phyloP scores from a whole-genome alignment of 2,113 vertebrate genomes.

The Pangasianodon hypophthalmus region DNA sequence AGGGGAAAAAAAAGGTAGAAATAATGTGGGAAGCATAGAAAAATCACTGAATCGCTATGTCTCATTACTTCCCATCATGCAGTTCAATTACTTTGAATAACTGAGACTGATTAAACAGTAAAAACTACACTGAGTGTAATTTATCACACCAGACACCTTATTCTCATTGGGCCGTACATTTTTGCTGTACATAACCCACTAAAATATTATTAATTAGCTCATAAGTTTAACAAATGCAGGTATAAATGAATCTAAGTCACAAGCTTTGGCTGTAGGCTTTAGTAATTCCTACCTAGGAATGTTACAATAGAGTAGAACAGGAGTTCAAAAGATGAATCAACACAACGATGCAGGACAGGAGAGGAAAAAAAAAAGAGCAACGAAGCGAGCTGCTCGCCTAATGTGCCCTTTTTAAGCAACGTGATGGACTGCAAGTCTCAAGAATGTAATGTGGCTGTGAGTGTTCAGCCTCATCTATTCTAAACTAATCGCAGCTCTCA shows the following conservation, averaged over 20 bases:
- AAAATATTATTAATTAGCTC: slow-evolving; percentile 10
- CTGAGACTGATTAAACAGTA: slow-evolving; percentile 27
- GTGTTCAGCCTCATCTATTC: slow-evolving; percentile 22
- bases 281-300: neutral
- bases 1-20: neutral
- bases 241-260: neutral
- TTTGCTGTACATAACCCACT: neutral
- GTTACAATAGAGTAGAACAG: neutral
- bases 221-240: neutral
- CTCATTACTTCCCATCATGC: slow-evolving; percentile 27
- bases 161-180: neutral
- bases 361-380: neutral
- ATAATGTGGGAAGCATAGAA: neutral
- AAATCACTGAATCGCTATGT: slow-evolving; percentile 21
- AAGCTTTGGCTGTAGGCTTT: neutral
- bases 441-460: slow-evolving; percentile 27
- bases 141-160: neutral
- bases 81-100: slow-evolving; percentile 30
- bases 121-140: neutral
- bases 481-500: slow-evolving; percentile 28
- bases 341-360: neutral
- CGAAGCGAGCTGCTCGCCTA: neutral
- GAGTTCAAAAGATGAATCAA: neutral
- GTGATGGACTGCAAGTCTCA: slow-evolving; percentile 20
- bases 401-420: slow-evolving; percentile 2